Evolutionary conservation across 2,888 invertebrate genomes (phyloP), one percentile per base, ranked within the genome.

Genomic region (Metacarcinus magister): DNA sequence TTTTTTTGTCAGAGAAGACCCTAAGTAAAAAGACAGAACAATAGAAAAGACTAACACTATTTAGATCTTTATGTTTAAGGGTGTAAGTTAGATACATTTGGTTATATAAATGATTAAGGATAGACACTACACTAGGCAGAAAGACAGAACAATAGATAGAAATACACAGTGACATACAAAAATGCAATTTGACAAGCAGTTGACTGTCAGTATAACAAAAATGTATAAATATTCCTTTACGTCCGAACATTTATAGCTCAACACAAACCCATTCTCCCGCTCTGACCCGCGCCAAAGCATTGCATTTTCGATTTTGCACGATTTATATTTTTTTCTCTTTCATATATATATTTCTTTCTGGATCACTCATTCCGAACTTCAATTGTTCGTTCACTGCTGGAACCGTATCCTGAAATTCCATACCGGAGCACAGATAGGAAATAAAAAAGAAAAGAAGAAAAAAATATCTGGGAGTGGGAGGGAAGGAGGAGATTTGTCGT

Each of bases 261-360:
- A 8, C 28, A 7, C 32, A 32, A 7, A 82, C 82, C 82, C 82
- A 82, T 82, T 82, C 32, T 82, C 82, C 28, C 10, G 28, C 32
- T 16, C 10, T 82, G 82, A 82, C 82, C 82, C 82, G 82, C 28
- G 82, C 82, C 82, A 82, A 82, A 82, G 32, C 82, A 32, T 32
- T 32, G 82, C 82, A 82, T 82, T 82, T 82, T 82, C 82, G 82
- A 82, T 82, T 82, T 82, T 32, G 32, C 82, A 82, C 82, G 16
- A 32, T 67, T n/a, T 67, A 67, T 67, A 19, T n/a, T 5, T 32
- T 82, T 82, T 32, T 82, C 82, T 32, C 67, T 67, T 67, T 67
- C n/a, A 32, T 82, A 75, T 75, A 75, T 75, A 82, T 82, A 82
- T 82, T 82, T 32, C 82, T 82, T 82, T 82, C 82, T 82, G 82